Conservation (phyloP, 2,888 invertebrate species). For the Thereva unica region DNA sequence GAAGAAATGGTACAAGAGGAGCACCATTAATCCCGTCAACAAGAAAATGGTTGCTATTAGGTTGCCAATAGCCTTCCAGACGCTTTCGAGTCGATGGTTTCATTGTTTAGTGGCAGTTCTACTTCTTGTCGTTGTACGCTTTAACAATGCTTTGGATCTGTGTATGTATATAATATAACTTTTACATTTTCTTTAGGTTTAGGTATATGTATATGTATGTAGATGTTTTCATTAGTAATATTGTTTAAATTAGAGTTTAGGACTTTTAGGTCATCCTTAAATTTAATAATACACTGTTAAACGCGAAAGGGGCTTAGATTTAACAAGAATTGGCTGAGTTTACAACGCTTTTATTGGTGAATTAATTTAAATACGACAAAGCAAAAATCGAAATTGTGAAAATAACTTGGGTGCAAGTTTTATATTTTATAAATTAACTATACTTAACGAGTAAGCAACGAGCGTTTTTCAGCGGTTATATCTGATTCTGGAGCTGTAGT, state of each 20-base stretch:
- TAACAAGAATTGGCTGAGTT: too few species aligned
- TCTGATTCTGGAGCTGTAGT: too few species aligned
- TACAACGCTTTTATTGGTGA: too few species aligned
- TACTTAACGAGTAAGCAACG: too few species aligned
- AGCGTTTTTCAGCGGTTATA: too few species aligned
- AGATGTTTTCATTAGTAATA: neutral
- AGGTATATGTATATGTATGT: neutral
- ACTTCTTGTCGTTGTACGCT: conserved; percentile 34
- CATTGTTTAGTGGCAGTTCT: conserved; percentile 37
- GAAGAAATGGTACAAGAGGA: conserved; percentile 31
- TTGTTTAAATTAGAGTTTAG: neutral
- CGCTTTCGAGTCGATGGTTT: conserved; percentile 33
- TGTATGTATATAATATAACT: conserved; percentile 34
- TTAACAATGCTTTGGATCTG: conserved; percentile 37
- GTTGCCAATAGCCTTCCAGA: conserved; percentile 33
- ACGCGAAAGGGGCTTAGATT: too few species aligned
- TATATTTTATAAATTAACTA: too few species aligned
- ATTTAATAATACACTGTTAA: too few species aligned
- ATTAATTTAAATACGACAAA: too few species aligned
- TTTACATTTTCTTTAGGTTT: conserved; percentile 3
- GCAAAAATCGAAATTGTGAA: too few species aligned
- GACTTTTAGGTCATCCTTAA: too few species aligned
- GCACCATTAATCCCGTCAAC: conserved; percentile 40
- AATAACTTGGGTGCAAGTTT: too few species aligned
- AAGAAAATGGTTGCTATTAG: conserved; percentile 40